These are phyloP conservation scores for Pammene aurita DNA, from an alignment of 2,888 invertebrate genomes.

Conservation along the genomic window DNA sequence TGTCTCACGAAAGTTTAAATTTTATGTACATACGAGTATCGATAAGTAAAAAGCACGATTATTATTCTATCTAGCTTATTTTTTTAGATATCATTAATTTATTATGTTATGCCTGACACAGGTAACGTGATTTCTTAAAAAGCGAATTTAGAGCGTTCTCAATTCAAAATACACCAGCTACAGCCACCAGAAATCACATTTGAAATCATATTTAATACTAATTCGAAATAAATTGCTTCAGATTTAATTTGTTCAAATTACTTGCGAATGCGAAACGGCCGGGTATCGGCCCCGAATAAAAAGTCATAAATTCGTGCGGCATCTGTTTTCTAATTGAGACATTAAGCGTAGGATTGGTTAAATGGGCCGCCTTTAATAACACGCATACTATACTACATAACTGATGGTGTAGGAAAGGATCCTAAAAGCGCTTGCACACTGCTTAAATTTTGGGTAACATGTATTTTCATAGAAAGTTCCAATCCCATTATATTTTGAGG, in stretches of 20 bases:
- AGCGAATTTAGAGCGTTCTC: too few relatives aligned
- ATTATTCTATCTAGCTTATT: too few relatives aligned
- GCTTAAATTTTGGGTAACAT: too few relatives aligned
- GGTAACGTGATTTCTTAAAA: too few relatives aligned
- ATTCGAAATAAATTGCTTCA: slow-evolving; percentile 24
- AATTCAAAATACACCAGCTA: not conserved
- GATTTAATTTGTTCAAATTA: slow-evolving; percentile 37
- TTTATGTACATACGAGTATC: too few relatives aligned
- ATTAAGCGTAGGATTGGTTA: slow-evolving; percentile 71
- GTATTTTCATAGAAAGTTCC: too few relatives aligned
- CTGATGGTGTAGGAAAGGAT: slow-evolving; percentile 66
- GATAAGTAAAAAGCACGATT: too few relatives aligned
- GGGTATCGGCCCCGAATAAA: slow-evolving; percentile 55
- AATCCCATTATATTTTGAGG: too few relatives aligned
- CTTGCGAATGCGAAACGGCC: slow-evolving; percentile 33
- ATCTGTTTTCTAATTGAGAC: slow-evolving; percentile 79
- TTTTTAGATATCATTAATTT: too few relatives aligned
- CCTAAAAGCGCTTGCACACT: not conserved
- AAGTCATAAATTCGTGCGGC: slow-evolving; percentile 65
- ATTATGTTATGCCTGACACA: too few relatives aligned
- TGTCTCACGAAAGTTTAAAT: too few relatives aligned
- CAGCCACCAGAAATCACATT: too few relatives aligned
- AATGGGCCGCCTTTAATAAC: slow-evolving; percentile 75
- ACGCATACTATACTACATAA: slow-evolving; percentile 61
- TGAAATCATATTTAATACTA: not conserved